These are phyloP conservation scores for Heteromormyrus szaboi DNA, from an alignment of 2,797 vertebrate genomes.

Conservation along the genomic window DNA sequence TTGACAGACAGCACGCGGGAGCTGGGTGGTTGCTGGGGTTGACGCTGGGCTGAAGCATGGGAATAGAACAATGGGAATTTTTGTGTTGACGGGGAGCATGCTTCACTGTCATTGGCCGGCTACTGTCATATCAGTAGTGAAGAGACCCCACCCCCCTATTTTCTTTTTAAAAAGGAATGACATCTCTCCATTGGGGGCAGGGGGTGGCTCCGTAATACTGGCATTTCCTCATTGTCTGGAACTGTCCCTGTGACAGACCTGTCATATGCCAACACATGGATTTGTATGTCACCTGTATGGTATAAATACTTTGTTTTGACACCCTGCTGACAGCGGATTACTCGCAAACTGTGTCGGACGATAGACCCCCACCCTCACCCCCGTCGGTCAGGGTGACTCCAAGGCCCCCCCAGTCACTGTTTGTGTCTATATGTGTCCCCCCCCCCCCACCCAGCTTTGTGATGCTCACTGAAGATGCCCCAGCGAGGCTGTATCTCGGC, in stretches of 20 bases:
- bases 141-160: not conserved
- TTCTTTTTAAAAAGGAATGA: not conserved
- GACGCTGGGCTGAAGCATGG: not conserved
- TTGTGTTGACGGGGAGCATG: not conserved
- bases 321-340: conserved; percentile 37
- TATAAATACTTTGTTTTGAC: conserved; percentile 40
- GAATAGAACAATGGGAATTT: not conserved
- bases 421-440: conserved; percentile 19
- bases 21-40: not conserved
- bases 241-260: conserved; percentile 14
- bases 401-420: not conserved
- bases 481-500: conserved; percentile 4
- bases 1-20: not conserved
- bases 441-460: not conserved
- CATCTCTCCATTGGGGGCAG: not conserved
- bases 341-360: conserved; percentile 28
- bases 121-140: not conserved
- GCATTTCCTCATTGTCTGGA: not conserved
- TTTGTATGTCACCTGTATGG: conserved; percentile 19
- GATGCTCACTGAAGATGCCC: not conserved
- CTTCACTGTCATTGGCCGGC: not conserved
- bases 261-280: conserved; percentile 23
- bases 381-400: not conserved
- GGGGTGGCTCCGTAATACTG: not conserved
- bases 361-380: not conserved